phyloP scores from a whole-genome alignment of 2,797 vertebrate species.

The Miopithecus talapoin region DNA sequence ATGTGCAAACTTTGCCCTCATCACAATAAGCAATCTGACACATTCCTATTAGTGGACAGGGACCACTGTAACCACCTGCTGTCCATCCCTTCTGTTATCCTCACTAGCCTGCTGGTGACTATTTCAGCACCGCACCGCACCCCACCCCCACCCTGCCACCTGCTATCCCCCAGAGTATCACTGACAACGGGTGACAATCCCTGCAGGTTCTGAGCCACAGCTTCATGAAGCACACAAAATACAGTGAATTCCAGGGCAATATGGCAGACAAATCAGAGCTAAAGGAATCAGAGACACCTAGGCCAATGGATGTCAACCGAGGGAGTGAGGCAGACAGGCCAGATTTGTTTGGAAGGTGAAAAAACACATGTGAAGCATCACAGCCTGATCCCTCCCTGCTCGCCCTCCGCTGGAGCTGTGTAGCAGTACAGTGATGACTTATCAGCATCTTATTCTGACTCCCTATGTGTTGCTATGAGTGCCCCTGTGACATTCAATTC shows the following conservation, averaged over 20 bases:
- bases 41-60: not conserved
- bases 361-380: not conserved
- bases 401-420: not conserved
- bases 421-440: not conserved
- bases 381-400: not conserved
- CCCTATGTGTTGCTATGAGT: not conserved
- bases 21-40: not conserved
- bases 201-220: not conserved
- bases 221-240: not conserved
- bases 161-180: not conserved
- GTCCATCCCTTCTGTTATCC: not conserved
- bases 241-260: not conserved
- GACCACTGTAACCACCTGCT: not conserved
- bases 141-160: too few relatives aligned
- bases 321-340: not conserved
- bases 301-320: not conserved
- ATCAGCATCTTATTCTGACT: not conserved
- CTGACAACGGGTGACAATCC: not conserved
- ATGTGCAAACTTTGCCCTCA: not conserved
- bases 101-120: not conserved
- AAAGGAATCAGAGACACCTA: not conserved
- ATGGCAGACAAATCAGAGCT: not conserved
- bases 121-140: accelerated
- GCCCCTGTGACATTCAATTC: not conserved
- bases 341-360: not conserved